Conservation (phyloP, 2,797 vertebrate genomes). For the Cuculus canorus region DNA sequence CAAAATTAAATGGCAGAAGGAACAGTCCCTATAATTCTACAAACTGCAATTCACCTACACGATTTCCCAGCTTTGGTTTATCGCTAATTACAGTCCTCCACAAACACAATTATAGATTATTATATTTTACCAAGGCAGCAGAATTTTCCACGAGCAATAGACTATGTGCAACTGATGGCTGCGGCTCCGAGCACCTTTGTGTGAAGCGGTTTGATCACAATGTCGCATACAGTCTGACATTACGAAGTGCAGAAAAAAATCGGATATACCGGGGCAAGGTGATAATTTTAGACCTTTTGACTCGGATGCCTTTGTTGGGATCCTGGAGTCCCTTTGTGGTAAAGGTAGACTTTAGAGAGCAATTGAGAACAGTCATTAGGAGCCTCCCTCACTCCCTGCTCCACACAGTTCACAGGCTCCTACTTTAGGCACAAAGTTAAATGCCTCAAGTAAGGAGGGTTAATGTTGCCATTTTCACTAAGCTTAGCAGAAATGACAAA, state of each 20-base stretch:
- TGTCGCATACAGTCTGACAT: not conserved
- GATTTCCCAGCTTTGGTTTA: not conserved
- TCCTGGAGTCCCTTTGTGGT: not conserved
- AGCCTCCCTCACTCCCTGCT: not conserved
- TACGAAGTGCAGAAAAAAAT: not conserved
- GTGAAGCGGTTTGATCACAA: not conserved
- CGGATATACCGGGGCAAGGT: not conserved
- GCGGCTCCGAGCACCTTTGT: not conserved
- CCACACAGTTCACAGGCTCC: not conserved
- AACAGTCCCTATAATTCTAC: slow-evolving; percentile 18
- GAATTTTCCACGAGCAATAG: not conserved
- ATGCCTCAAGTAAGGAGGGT: not conserved
- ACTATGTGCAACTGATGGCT: not conserved
- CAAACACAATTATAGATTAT: slow-evolving; percentile 12
- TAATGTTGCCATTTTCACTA: slow-evolving; percentile 44
- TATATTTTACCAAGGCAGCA: slow-evolving; percentile 16
- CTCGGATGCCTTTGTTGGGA: not conserved
- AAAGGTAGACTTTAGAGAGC: not conserved
- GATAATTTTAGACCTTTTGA: slow-evolving; percentile 21
- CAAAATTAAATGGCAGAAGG: not conserved
- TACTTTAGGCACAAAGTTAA: slow-evolving; percentile 23
- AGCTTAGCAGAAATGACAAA: slow-evolving; percentile 25
- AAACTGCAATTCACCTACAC: slow-evolving; percentile 33
- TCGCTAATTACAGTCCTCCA: not conserved
- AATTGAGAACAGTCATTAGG: not conserved